phyloP scores from a whole-genome alignment of 2,113 vertebrate species.

The Poecile atricapillus region DNA sequence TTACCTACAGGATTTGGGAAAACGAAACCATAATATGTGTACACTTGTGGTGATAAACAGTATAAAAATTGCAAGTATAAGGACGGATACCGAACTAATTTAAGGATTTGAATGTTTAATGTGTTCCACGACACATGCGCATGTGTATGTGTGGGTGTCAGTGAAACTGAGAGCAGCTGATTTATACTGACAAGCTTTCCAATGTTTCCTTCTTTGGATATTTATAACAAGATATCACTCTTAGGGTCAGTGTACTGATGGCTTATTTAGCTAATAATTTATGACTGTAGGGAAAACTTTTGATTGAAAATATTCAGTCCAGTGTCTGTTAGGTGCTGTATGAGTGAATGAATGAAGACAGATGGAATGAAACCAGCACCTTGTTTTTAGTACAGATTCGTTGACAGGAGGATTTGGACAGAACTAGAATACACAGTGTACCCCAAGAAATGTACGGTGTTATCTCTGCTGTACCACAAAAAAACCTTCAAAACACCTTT shows the following conservation, averaged over 20 bases:
- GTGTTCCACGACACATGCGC: neutral
- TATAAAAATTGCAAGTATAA: neutral
- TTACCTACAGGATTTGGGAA: slow-evolving; percentile 34
- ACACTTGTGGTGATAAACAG: neutral
- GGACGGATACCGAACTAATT: neutral
- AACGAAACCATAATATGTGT: neutral
- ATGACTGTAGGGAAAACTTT: too few species aligned
- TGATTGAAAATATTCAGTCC: neutral
- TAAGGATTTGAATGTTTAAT: neutral
- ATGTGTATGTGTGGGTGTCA: neutral
- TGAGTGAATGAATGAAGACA: neutral
- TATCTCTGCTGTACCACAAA: neutral
- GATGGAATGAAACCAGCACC: neutral
- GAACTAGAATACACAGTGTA: neutral
- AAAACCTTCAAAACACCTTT: neutral
- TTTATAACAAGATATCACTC: neutral
- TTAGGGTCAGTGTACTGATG: neutral
- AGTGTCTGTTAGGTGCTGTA: neutral
- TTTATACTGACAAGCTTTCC: neutral
- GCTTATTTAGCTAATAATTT: slow-evolving; percentile 31
- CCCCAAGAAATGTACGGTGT: neutral
- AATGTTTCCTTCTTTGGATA: neutral
- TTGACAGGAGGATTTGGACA: neutral
- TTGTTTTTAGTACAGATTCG: neutral
- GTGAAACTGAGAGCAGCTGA: neutral